phyloP scores from a whole-genome alignment of 2,113 vertebrate species.

The Rostratula benghalensis region DNA sequence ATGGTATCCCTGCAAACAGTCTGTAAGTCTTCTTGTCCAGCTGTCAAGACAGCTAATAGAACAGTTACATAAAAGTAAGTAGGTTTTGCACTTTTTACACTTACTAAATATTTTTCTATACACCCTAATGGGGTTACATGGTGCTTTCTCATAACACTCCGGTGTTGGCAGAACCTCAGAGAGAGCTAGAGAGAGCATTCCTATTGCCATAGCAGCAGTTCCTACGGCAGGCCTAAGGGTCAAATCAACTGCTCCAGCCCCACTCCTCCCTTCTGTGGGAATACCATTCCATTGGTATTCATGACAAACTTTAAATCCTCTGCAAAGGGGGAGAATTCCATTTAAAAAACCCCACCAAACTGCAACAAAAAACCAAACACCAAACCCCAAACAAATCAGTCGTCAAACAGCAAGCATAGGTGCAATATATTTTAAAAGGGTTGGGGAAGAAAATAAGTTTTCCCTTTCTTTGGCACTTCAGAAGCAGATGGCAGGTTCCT shows the following conservation, averaged over 20 bases:
- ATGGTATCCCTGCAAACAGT: background rate
- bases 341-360: background rate
- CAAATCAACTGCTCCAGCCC: background rate
- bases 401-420: background rate
- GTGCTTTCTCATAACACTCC: background rate
- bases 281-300: accelerated
- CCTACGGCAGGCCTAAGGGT: background rate
- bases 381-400: background rate
- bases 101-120: background rate
- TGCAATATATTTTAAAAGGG: background rate
- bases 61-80: background rate
- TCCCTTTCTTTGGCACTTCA: background rate
- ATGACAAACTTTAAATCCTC: background rate
- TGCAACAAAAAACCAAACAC: background rate
- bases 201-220: background rate
- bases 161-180: background rate
- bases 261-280: background rate
- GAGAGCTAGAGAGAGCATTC: background rate
- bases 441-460: background rate
- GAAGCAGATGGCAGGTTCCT: background rate
- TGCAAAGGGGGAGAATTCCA: background rate
- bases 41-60: background rate
- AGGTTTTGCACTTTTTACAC: background rate
- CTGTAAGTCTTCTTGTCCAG: background rate
- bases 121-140: background rate